Conservation (phyloP, 2,113 vertebrate species). For the Noturus placidus region DNA sequence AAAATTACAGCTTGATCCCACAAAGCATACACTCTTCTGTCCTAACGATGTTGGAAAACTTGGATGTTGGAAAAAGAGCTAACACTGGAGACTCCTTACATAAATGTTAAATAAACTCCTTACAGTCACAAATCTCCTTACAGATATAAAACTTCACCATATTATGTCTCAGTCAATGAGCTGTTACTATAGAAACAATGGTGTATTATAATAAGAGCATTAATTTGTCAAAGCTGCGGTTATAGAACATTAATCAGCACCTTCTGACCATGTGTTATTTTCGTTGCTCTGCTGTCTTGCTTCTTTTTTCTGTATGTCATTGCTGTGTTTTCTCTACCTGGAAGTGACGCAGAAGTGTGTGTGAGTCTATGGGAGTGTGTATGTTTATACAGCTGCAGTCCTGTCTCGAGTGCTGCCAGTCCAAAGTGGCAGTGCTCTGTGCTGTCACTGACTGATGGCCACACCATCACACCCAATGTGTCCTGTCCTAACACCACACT, state of each 20-base stretch:
- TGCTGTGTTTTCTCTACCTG: background rate
- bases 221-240: background rate
- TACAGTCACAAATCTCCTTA: background rate
- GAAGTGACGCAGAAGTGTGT: conserved; percentile 29
- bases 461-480: conserved; percentile 18
- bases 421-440: background rate
- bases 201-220: background rate
- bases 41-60: background rate
- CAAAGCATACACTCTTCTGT: background rate
- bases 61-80: too few relatives aligned
- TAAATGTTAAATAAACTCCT: background rate
- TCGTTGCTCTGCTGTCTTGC: background rate
- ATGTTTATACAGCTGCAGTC: conserved; percentile 49
- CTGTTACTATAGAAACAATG: background rate
- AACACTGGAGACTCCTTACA: background rate
- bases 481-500: background rate
- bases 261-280: background rate
- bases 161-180: background rate
- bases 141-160: background rate
- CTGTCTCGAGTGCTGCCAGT: conserved; percentile 23
- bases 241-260: background rate
- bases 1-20: background rate
- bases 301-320: conserved; percentile 8
- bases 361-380: conserved; percentile 9
- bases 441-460: conserved; percentile 37